Conservation (phyloP, 2,888 invertebrate genomes). For the Melinopterus prodromus region DNA sequence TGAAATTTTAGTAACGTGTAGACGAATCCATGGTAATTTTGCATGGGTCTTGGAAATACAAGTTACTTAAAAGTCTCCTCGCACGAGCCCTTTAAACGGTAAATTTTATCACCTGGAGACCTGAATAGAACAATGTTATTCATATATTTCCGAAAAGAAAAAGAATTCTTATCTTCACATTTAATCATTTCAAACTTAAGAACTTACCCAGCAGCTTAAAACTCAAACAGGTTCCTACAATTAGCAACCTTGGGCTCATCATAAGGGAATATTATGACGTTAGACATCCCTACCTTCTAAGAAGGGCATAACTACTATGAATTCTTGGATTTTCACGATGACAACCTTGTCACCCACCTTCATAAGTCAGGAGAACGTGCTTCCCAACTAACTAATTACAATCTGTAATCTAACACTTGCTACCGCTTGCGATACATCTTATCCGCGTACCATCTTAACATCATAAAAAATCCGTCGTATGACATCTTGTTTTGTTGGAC, state of each 20-base stretch:
- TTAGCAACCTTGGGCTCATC: background rate
- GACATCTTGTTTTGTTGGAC: background rate
- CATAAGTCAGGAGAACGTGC: background rate
- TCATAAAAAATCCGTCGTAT: background rate
- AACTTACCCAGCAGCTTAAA: too few relatives aligned
- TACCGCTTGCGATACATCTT: background rate
- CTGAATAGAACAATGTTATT: too few relatives aligned
- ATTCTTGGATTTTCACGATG: background rate
- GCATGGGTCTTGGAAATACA: too few relatives aligned
- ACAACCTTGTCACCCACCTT: background rate
- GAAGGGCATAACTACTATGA: background rate
- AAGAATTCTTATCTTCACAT: too few relatives aligned
- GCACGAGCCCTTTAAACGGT: too few relatives aligned
- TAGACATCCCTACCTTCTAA: background rate
- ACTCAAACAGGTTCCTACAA: background rate
- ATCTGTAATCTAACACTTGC: conserved; percentile 4
- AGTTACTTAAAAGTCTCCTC: too few relatives aligned
- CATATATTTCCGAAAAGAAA: too few relatives aligned
- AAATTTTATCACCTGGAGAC: too few relatives aligned
- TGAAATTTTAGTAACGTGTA: too few relatives aligned
- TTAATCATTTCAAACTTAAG: too few relatives aligned
- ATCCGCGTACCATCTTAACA: background rate
- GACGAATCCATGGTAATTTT: too few relatives aligned
- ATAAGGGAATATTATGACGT: background rate
- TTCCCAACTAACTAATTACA: background rate